phyloP scores from a whole-genome alignment of 2,888 invertebrate species.

The Hirtodrosophila alboralis region DNA sequence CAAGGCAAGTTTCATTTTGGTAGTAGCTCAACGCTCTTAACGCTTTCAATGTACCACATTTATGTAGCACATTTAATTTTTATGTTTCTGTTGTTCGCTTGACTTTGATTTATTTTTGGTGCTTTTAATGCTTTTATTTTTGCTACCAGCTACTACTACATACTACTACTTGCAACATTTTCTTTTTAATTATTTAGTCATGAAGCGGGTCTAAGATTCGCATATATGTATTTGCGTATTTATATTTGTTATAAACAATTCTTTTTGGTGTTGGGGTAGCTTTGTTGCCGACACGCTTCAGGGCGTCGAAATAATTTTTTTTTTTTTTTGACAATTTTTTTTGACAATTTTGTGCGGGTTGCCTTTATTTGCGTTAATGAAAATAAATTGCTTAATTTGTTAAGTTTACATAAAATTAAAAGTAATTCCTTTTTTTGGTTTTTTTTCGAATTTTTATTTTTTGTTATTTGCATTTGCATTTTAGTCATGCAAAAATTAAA shows the following conservation, averaged over 20 bases:
- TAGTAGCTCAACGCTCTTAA: slow-evolving; percentile 12
- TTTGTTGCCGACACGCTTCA: slow-evolving; percentile 43
- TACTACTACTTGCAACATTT: slow-evolving; percentile 48
- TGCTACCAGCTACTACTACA: too few relatives aligned
- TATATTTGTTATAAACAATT: slow-evolving; percentile 13
- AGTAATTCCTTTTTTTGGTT: slow-evolving; percentile 45
- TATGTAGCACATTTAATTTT: slow-evolving; percentile 62
- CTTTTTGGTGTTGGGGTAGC: slow-evolving; percentile 3
- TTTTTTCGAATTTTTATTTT: slow-evolving; percentile 3
- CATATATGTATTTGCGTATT: slow-evolving; percentile 27
- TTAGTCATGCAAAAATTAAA: slow-evolving; percentile 4
- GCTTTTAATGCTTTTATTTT: slow-evolving; percentile 44
- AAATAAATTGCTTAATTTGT: slow-evolving; percentile 75
- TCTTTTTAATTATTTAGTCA: slow-evolving; percentile 37
- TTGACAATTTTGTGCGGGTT: slow-evolving; percentile 29
- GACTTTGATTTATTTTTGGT: slow-evolving; percentile 73
- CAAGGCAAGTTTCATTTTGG: slow-evolving; percentile 45
- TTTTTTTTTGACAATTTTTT: slow-evolving; percentile 16
- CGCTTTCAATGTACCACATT: slow-evolving; percentile 44
- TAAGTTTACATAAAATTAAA: slow-evolving; percentile 58
- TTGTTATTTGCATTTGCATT: slow-evolving; percentile 15
- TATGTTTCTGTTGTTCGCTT: slow-evolving; percentile 56
- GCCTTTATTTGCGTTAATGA: slow-evolving; percentile 65
- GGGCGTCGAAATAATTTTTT: slow-evolving; percentile 54
- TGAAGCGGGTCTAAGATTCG: background rate